A percentile compares a stretch with the other conserved stretches of the same genome.
These are phyloP conservation scores for Sylvia borin DNA, from an alignment of 2,797 vertebrate species.

Conservation along the genomic window DNA sequence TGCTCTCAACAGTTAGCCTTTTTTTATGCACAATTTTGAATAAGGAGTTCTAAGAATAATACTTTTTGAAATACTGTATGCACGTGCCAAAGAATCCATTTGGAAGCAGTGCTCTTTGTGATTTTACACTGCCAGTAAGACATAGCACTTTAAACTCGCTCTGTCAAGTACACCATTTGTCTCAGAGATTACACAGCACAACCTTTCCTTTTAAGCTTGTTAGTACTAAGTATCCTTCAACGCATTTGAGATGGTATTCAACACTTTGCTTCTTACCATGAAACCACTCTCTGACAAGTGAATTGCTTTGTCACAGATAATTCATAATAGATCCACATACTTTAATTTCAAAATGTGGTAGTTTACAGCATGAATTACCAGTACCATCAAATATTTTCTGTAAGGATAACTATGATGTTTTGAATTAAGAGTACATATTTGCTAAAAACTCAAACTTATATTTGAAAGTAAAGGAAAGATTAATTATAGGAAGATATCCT, in stretches of 20 bases:
- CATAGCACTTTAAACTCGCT: not conserved
- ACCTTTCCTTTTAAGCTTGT: constrained; percentile 5
- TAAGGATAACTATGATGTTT: not conserved
- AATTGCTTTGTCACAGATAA: not conserved
- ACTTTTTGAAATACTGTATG: not conserved
- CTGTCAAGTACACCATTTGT: constrained; percentile 14
- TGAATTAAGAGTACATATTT: not conserved
- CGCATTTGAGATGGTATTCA: not conserved
- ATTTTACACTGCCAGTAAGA: constrained; percentile 40
- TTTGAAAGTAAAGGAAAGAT: not conserved
- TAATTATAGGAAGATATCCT: constrained; percentile 28
- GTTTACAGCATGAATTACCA: not conserved
- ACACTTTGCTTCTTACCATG: not conserved
- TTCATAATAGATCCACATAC: not conserved
- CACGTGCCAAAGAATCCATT: not conserved
- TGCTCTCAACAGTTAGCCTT: not conserved
- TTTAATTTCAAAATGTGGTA: not conserved
- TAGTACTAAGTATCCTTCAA: constrained; percentile 28
- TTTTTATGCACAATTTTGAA: not conserved
- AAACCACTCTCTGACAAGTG: not conserved
- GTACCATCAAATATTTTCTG: not conserved
- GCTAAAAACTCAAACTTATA: not conserved
- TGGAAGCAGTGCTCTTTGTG: not conserved
- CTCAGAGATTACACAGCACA: constrained; percentile 22
- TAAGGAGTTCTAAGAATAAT: constrained; percentile 17